Base-by-base conservation (phyloP, 2,797 vertebrate genomes). In the Steatocranus sp. region DNA sequence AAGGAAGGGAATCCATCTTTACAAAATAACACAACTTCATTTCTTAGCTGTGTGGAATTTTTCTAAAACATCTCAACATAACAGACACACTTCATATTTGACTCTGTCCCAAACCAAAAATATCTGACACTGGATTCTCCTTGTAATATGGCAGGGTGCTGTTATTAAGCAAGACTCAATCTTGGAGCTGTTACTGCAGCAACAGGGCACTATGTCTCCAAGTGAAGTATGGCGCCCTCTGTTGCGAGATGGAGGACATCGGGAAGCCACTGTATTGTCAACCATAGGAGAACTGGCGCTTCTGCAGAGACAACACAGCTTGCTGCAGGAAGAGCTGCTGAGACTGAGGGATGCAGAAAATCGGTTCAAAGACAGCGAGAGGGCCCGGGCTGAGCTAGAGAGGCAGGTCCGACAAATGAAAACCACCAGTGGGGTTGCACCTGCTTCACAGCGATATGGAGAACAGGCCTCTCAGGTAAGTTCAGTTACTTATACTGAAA, bases 131-230 rank as follows among this genome's bases (percentile, higher is more conserved):
- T 75, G 49, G 8, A 43, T 82, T 2, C 5, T 76, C 11, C 14
- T 0, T 80, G 11, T 3, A 41, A 12, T 27, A 30, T 10, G 5
- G 11, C 87, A 98, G 98, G 97, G 94, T 1, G 95, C 95, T 2
- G 96, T 97, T 54, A 95, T 96, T 27, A 97, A 96, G 80, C 98
- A 98, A 93, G 97, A 98, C 91, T 96, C 97, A 4, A 78, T 97
- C 61, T 85, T 97, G 85, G 97, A 97, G 87, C 88, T 96, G 14
- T 94, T 95, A 5, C 76, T 92, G 73, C 88, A 95, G 61, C 70
- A 91, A 17, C 41, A 97, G 80, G 91, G 84, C 6, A 6, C 82
- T 0, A 23, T 80, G 2, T 68, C 85, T 14, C 61, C 76, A n/a
- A 85, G 58, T 3, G 89, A 91, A 6, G 73, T 88, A 17, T 85